Percentiles rank a stretch among this genome's conserved stretches.
phyloP scores from a whole-genome alignment of 2,797 vertebrate genomes.

The Fistularia tabacaria region DNA sequence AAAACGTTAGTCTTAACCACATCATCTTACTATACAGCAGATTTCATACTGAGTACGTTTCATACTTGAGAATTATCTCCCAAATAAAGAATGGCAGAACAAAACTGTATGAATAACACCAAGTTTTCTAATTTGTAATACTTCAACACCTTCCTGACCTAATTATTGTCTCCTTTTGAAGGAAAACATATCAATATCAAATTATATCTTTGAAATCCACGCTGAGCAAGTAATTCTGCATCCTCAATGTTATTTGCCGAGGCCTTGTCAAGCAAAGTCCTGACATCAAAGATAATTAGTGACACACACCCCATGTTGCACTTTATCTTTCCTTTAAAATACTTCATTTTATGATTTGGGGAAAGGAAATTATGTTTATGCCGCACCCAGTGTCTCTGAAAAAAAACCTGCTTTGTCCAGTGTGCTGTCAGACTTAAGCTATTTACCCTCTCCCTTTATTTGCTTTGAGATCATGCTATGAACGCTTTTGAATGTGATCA shows the following conservation, averaged over 20 bases:
- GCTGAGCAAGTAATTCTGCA: conserved; percentile 4
- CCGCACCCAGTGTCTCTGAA: conserved; percentile 7
- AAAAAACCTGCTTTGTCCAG: conserved; percentile 10
- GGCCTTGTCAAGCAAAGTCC: conserved; percentile 10
- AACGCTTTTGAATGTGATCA: neutral
- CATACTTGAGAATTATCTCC: too few species aligned
- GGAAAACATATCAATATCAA: neutral
- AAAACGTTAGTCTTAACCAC: too few species aligned
- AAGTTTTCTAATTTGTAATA: too few species aligned
- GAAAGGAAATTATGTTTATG: conserved; percentile 21
- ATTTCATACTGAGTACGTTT: too few species aligned
- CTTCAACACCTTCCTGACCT: too few species aligned
- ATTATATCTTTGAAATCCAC: conserved; percentile 1
- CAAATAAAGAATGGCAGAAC: too few species aligned
- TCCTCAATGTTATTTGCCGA: conserved; percentile 6
- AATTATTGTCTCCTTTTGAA: conserved; percentile 3
- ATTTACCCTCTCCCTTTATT: conserved; percentile 21
- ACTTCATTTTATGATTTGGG: conserved; percentile 20
- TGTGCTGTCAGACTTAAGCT: conserved; percentile 13
- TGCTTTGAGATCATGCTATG: conserved; percentile 20
- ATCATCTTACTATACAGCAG: too few species aligned
- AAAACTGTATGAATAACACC: too few species aligned
- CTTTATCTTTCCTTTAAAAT: conserved; percentile 32
- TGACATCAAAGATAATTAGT: conserved; percentile 44
- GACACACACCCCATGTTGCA: conserved; percentile 22